Conservation (phyloP, 2,797 vertebrate genomes). For the Gorsachius magnificus region DNA sequence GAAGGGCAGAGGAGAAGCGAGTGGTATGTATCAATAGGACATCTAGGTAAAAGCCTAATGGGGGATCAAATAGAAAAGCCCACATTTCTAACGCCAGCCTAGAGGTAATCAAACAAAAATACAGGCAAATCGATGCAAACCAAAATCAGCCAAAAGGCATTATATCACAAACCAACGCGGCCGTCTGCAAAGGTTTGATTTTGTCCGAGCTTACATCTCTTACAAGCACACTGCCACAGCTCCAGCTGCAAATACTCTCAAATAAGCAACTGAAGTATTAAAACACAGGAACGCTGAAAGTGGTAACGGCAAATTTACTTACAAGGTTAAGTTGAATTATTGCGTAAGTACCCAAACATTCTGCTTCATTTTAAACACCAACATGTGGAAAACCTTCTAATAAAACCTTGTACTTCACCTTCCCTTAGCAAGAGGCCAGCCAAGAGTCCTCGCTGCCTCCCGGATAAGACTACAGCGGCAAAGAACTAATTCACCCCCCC, state of each 20-base stretch:
- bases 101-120: background rate
- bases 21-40: background rate
- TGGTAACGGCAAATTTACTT: background rate
- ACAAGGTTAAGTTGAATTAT: background rate
- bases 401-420: background rate
- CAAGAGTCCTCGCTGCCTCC: background rate
- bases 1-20: background rate
- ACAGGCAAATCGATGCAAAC: constrained; percentile 20
- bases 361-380: background rate
- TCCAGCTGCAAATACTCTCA: background rate
- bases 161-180: background rate
- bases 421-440: background rate
- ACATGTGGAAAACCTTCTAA: background rate
- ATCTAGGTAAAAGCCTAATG: background rate
- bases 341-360: background rate
- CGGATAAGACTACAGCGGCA: background rate
- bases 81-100: background rate
- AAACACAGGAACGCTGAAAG: background rate
- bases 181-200: background rate
- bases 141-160: background rate
- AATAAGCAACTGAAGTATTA: background rate
- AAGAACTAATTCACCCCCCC: background rate
- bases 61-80: background rate
- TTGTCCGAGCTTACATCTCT: background rate
- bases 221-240: background rate